phyloP scores from a whole-genome alignment of 2,888 invertebrate species.

The Pyrrhia umbra region DNA sequence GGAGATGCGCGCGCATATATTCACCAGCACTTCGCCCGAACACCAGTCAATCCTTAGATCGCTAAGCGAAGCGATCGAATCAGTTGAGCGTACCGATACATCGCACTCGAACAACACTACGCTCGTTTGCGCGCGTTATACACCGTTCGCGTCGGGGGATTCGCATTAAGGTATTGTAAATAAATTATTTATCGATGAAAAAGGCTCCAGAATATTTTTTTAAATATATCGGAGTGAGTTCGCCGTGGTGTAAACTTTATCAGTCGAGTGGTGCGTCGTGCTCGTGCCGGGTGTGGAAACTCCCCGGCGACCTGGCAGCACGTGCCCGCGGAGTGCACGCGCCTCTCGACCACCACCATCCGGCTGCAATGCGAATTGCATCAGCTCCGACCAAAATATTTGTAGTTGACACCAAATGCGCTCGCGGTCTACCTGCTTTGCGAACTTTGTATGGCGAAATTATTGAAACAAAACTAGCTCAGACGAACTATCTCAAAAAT shows the following conservation, averaged over 20 bases:
- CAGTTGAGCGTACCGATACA: constrained; percentile 61
- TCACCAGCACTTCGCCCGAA: constrained; percentile 75
- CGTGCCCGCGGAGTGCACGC: constrained; percentile 73
- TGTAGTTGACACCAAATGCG: constrained; percentile 60
- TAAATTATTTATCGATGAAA: constrained; percentile 50
- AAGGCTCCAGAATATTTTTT: constrained; percentile 35
- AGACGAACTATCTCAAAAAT: constrained; percentile 35
- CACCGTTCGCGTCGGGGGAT: constrained; percentile 64
- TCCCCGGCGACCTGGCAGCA: constrained; percentile 71
- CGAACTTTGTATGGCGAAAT: constrained; percentile 70
- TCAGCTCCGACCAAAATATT: constrained; percentile 70
- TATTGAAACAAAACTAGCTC: constrained; percentile 45
- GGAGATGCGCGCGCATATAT: constrained; percentile 88
- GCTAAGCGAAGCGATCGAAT: constrained; percentile 74
- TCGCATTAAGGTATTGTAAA: constrained; percentile 73
- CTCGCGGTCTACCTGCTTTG: constrained; percentile 71
- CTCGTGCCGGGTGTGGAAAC: constrained; percentile 73
- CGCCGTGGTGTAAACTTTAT: constrained; percentile 58
- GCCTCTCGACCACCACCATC: constrained; percentile 63
- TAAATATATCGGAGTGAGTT: constrained; percentile 54
- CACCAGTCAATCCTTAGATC: constrained; percentile 84
- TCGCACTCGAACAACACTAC: constrained; percentile 66
- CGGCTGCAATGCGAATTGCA: constrained; percentile 78
- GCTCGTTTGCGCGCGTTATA: constrained; percentile 70
- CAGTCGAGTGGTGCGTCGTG: constrained; percentile 56